Evolutionary conservation across 2,113 vertebrate genomes (phyloP), one percentile per base, ranked within the genome.

Genomic region (Indicator maculatus): DNA sequence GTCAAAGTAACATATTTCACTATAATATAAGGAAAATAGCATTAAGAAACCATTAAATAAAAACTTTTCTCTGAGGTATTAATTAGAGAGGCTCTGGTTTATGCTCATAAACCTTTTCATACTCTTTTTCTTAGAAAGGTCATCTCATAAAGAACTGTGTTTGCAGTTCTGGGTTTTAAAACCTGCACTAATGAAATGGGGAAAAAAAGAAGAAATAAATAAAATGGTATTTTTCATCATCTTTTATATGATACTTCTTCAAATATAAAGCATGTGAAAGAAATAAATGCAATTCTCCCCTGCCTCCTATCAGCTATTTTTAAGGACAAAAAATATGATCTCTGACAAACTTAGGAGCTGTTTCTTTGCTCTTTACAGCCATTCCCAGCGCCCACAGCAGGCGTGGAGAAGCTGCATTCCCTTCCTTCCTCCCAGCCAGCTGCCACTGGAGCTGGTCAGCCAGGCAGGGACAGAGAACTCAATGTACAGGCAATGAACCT

Each of bases 31-130:
- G 86, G 85, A 83, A 63, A 90, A 36, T 91, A 81, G 73, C 72
- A 95, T 92, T 76, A 92, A 95, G 91, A 96, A 95, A 74, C 63
- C 64, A 94, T 95, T 96, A 97, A 83, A 92, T 95, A 73, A 83
- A 94, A 96, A 33, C 19, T 65, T 64, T 94, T 90, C 96, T 95
- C 90, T 63, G 55, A 82, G 87, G 92, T 92, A 95, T 96, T 98
- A 96, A 97, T 98, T 98, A 97, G 86, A 89, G 69, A 95, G 64
- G 73, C 44, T 89, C 91, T 93, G 58, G 78, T 97, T 96, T 92
- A 80, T 86, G 80, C 75, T 93, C 70, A 95, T 79, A 92, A 94
- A 91, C 33, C 23, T 63, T 94, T 89, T 94, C 59, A 93, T 73
- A 77, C 74, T 87, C 58, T 73, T 78, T 88, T 92, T 83, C 92